A percentile compares a stretch with the other conserved stretches of the same genome.
phyloP scores from a whole-genome alignment of 1,140 invertebrate genomes.

The Euschistus heros region DNA sequence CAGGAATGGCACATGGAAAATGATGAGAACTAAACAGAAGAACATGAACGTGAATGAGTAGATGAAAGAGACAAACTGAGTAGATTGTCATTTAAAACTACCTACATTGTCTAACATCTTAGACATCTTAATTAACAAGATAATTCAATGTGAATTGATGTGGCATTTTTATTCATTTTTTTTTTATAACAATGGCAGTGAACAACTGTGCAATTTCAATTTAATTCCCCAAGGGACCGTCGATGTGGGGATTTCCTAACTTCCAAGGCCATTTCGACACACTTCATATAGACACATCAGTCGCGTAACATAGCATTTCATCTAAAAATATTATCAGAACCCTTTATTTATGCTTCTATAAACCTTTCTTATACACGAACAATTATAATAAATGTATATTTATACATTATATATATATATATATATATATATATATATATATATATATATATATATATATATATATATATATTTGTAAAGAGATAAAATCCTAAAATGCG shows the following conservation, averaged over 20 bases:
- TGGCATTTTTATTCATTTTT: neutral
- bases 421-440: neutral
- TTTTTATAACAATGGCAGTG: neutral
- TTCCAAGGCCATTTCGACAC: slow-evolving; percentile 2
- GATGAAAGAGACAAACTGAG: neutral
- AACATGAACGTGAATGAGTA: neutral
- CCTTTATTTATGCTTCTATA: too few relatives aligned
- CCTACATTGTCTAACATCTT: neutral
- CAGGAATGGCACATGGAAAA: slow-evolving; percentile 6
- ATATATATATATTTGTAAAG: neutral
- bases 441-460: neutral
- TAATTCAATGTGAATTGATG: slow-evolving; percentile 10
- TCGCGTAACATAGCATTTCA: too few relatives aligned
- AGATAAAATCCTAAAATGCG: slow-evolving; percentile 5
- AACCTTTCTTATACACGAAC: too few relatives aligned
- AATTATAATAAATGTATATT: too few relatives aligned
- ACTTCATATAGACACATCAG: too few relatives aligned
- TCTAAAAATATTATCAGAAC: too few relatives aligned
- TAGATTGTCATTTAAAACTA: neutral
- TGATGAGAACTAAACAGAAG: neutral
- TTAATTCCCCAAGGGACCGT: neutral
- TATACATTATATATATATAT: too few relatives aligned
- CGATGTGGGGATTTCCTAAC: neutral
- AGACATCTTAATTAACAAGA: neutral
- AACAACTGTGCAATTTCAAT: neutral